phyloP scores from a whole-genome alignment of 1,140 invertebrate genomes.

The Pseudomyrmex sp. region DNA sequence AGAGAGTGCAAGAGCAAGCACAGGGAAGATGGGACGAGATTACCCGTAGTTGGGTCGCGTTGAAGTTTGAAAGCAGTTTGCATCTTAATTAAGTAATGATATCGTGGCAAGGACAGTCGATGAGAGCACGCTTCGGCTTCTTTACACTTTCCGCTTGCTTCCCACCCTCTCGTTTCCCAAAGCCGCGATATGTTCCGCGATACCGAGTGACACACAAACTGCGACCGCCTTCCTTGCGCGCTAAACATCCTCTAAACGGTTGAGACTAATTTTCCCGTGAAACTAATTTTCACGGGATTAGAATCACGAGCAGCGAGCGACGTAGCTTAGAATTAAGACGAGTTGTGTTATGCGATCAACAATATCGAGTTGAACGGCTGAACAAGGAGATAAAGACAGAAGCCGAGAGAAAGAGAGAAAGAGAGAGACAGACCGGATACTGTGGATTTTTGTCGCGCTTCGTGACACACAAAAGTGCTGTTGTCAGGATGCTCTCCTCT shows the following conservation, averaged over 20 bases:
- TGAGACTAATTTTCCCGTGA: conserved; percentile 60
- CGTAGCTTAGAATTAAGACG: conserved; percentile 37
- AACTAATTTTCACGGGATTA: conserved; percentile 65
- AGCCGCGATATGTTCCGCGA: conserved; percentile 35
- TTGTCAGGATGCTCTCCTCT: conserved; percentile 11
- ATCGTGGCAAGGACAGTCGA: conserved; percentile 57
- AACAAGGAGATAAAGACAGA: not conserved
- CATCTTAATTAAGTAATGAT: conserved; percentile 74
- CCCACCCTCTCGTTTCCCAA: not conserved
- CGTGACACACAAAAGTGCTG: not conserved
- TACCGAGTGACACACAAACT: conserved; percentile 18
- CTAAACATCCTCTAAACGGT: conserved; percentile 40
- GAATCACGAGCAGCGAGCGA: conserved; percentile 19
- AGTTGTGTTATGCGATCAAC: conserved; percentile 37
- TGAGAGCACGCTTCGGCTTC: conserved; percentile 21
- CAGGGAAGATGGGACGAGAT: conserved; percentile 25
- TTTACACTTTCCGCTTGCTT: not conserved
- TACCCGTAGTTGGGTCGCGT: conserved; percentile 53
- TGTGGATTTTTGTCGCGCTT: not conserved
- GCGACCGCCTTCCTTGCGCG: not conserved
- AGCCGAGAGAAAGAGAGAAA: not conserved
- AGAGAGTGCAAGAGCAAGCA: not conserved
- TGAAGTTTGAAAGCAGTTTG: conserved; percentile 69
- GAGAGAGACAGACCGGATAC: not conserved
- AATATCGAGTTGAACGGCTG: conserved; percentile 28